Conservation (phyloP, 2,113 vertebrate species). For the Bubalus kerabau region DNA sequence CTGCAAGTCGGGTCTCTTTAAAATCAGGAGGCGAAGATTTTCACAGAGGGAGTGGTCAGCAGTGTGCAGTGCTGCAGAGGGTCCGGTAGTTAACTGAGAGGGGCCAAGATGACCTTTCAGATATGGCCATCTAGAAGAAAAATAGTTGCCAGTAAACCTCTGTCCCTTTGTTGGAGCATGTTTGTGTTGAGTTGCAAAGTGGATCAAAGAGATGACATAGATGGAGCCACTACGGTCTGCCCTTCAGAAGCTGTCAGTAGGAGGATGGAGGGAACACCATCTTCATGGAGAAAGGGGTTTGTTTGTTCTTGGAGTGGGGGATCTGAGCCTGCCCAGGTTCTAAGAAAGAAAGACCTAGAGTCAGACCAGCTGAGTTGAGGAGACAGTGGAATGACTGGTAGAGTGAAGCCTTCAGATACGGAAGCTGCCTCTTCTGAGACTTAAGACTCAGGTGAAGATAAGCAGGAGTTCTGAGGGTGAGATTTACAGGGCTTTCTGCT, state of each 20-base stretch:
- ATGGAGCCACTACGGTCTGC: neutral
- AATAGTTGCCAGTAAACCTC: neutral
- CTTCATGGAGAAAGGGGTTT: neutral
- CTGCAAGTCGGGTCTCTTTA: neutral
- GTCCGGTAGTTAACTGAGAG: neutral
- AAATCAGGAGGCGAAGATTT: neutral
- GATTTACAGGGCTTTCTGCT: neutral
- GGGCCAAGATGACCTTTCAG: neutral
- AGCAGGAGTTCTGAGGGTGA: neutral
- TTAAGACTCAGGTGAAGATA: neutral
- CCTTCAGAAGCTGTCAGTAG: neutral
- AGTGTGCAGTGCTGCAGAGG: neutral
- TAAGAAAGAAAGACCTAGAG: neutral
- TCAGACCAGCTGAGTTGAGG: neutral
- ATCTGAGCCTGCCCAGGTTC: neutral
- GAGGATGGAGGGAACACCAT: neutral
- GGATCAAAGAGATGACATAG: neutral
- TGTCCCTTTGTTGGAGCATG: neutral
- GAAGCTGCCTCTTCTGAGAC: neutral
- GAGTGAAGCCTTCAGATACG: neutral
- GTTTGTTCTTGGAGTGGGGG: neutral
- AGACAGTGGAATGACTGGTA: neutral
- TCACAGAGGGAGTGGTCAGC: no score
- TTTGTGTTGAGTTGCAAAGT: neutral
- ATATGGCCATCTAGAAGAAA: neutral